A percentile compares a stretch with the other conserved stretches of the same genome.
phyloP scores from a whole-genome alignment of 1,140 invertebrate genomes.

The Pseudomyrmex cubaensis region DNA sequence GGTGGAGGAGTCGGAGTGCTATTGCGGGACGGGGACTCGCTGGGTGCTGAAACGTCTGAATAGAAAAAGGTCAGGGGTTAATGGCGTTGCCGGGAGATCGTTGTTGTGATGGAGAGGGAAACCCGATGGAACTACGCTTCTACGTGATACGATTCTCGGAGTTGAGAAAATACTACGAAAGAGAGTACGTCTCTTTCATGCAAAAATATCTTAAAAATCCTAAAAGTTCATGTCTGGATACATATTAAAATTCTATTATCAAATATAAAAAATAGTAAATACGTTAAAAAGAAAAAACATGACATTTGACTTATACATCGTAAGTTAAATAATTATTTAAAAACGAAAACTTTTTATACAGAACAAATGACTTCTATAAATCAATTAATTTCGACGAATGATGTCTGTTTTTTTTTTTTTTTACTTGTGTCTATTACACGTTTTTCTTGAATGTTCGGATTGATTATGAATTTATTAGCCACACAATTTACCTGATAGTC shows the following conservation, averaged over 20 bases:
- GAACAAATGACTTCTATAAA: too few species aligned
- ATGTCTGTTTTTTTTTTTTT: background rate
- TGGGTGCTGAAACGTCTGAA: constrained; percentile 83
- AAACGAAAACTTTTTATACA: too few species aligned
- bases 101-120: background rate
- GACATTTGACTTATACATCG: too few species aligned
- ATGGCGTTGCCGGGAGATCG: constrained; percentile 12
- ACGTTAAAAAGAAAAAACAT: too few species aligned
- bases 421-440: background rate
- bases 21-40: constrained; percentile 84
- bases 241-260: too few species aligned
- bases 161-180: background rate
- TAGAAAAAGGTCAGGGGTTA: constrained; percentile 19
- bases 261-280: too few species aligned
- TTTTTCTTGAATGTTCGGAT: constrained; percentile 11
- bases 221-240: too few species aligned
- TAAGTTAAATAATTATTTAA: too few species aligned
- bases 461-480: background rate
- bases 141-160: background rate
- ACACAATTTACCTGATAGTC: constrained; percentile 75
- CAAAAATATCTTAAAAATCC: constrained; percentile 1
- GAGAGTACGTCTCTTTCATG: background rate
- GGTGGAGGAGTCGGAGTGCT: constrained; percentile 86
- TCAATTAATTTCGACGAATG: too few species aligned
- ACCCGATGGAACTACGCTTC: constrained; percentile 23